These are phyloP conservation scores for Zaprionus taronus DNA, from an alignment of 1,140 invertebrate genomes.

Conservation along the genomic window DNA sequence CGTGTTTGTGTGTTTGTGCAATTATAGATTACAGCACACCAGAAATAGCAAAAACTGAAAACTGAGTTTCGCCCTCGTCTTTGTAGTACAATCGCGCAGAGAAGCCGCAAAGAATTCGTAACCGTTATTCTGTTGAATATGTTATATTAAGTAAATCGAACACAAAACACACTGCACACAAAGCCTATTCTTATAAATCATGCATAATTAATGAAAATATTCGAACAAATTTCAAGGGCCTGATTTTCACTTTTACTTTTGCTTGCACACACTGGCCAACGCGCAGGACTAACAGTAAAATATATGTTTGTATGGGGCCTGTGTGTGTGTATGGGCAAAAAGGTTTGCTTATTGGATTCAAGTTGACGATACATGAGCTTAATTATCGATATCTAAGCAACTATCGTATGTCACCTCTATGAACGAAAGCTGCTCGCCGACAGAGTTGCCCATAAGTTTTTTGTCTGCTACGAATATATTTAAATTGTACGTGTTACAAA, in stretches of 20 bases:
- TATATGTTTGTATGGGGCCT: slow-evolving; percentile 20
- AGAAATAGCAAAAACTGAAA: slow-evolving; percentile 32
- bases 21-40: slow-evolving; percentile 73
- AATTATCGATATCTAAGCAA: background rate
- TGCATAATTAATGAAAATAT: slow-evolving; percentile 75
- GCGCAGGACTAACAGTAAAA: slow-evolving; percentile 63
- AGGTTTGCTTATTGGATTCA: slow-evolving; percentile 13
- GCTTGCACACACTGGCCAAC: slow-evolving; percentile 58
- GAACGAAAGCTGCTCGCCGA: background rate
- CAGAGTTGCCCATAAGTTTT: slow-evolving; percentile 35
- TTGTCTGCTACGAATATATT: background rate
- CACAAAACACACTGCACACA: slow-evolving; percentile 33
- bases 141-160: slow-evolving; percentile 4
- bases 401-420: background rate
- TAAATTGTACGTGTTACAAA: slow-evolving; percentile 12
- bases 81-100: slow-evolving; percentile 16
- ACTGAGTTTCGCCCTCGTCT: background rate
- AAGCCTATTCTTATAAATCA: slow-evolving; percentile 42
- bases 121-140: slow-evolving; percentile 10
- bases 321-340: slow-evolving; percentile 24
- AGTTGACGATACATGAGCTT: background rate
- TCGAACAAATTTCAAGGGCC: slow-evolving; percentile 66
- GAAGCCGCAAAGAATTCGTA: slow-evolving; percentile 3
- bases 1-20: slow-evolving; percentile 50
- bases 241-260: slow-evolving; percentile 81